phyloP scores from a whole-genome alignment of 2,888 invertebrate species.

The Metopia argyrocephala region DNA sequence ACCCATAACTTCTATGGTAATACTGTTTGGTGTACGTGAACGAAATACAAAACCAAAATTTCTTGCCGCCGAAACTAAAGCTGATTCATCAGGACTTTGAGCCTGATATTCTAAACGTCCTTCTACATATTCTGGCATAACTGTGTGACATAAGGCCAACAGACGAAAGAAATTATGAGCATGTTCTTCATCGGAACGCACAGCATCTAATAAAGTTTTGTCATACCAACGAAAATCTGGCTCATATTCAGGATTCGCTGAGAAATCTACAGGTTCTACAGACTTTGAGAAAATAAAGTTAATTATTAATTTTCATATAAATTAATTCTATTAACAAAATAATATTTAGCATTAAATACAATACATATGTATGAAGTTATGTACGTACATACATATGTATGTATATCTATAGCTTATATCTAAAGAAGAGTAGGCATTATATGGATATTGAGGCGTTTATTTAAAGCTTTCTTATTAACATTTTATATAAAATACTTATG shows the following conservation, averaged over 20 bases:
- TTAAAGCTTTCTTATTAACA: no score
- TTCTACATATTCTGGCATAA: slow-evolving; percentile 96
- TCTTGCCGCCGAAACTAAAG: slow-evolving; percentile 97
- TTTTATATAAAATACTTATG: no score
- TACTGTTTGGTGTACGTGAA: slow-evolving; percentile 94
- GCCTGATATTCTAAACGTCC: slow-evolving; percentile 86
- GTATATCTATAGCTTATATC: not conserved
- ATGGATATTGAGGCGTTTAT: no score
- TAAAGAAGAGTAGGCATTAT: no score
- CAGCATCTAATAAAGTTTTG: slow-evolving; percentile 88
- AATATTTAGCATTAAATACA: not conserved
- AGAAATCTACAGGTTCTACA: slow-evolving; percentile 92
- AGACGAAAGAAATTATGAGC: slow-evolving; percentile 94
- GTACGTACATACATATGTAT: no score
- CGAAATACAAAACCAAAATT: slow-evolving; percentile 99
- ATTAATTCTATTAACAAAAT: not conserved
- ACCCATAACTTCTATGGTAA: slow-evolving; percentile 93
- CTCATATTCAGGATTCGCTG: slow-evolving; percentile 95
- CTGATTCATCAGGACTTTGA: slow-evolving; percentile 98
- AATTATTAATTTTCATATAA: no score
- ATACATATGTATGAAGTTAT: not conserved
- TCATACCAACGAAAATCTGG: slow-evolving; percentile 97
- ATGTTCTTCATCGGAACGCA: slow-evolving; percentile 85
- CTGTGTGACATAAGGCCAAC: slow-evolving; percentile 97
- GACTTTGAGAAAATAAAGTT: slow-evolving; percentile 80